phyloP scores from a whole-genome alignment of 2,888 invertebrate species.

The Ashinkailepas kermadecensis region DNA sequence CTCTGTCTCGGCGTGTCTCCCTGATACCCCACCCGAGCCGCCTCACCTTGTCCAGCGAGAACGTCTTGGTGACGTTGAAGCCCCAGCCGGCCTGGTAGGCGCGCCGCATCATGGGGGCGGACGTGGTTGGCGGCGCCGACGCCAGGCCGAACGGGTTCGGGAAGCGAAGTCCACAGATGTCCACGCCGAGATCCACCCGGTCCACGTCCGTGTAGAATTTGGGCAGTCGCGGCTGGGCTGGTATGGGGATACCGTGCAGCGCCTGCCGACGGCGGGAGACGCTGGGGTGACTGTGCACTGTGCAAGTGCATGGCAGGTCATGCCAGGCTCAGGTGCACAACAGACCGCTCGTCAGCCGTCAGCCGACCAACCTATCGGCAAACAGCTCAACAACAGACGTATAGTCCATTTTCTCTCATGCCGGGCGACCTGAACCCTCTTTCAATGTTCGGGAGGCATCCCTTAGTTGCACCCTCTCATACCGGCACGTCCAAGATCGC shows the following conservation, averaged over 20 bases:
- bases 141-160: constrained; percentile 96
- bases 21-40: too few relatives aligned
- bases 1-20: too few relatives aligned
- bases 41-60: constrained; percentile 78
- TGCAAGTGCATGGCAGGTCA: too few relatives aligned
- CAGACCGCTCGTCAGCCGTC: too few relatives aligned
- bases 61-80: constrained; percentile 96
- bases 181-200: constrained; percentile 80
- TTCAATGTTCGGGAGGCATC: too few relatives aligned
- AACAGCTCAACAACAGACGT: too few relatives aligned
- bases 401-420: too few relatives aligned
- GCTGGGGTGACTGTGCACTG: background rate
- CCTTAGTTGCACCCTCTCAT: too few relatives aligned
- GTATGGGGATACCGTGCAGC: constrained; percentile 50
- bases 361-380: too few relatives aligned
- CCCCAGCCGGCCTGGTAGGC: constrained; percentile 96
- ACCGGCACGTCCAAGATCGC: too few relatives aligned
- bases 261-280: constrained; percentile 42
- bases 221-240: constrained; percentile 66
- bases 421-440: too few relatives aligned
- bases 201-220: constrained; percentile 90
- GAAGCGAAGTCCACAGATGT: constrained; percentile 56
- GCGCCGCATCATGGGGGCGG: constrained; percentile 86
- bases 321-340: too few relatives aligned
- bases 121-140: constrained; percentile 93